A percentile compares a stretch with the other conserved stretches of the same genome.
Conservation (phyloP, 2,113 vertebrate genomes). For the Bubo bubo region DNA sequence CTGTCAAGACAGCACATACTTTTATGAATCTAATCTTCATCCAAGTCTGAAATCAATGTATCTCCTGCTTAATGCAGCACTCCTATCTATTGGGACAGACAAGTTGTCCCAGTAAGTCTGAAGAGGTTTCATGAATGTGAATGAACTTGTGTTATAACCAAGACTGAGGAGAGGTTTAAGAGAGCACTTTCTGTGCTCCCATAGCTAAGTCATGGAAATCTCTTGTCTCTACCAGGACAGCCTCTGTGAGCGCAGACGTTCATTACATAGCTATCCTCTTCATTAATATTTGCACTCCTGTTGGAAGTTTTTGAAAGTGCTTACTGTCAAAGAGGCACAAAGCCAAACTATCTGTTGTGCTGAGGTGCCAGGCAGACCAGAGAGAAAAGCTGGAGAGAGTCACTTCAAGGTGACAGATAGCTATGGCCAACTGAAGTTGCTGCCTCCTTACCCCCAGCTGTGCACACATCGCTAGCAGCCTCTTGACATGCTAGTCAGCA, state of each 20-base stretch:
- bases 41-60: background rate
- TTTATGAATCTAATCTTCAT: background rate
- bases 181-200: background rate
- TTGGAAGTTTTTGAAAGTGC: background rate
- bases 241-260: accelerated
- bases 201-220: background rate
- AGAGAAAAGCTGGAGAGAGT: background rate
- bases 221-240: background rate
- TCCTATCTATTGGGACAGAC: background rate
- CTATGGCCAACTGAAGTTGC: background rate
- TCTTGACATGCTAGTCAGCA: background rate
- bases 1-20: background rate
- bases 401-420: background rate
- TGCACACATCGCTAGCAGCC: background rate
- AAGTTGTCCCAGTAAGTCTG: background rate
- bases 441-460: background rate
- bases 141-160: background rate
- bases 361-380: background rate
- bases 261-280: background rate
- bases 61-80: background rate
- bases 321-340: background rate
- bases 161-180: background rate
- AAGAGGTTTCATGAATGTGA: background rate
- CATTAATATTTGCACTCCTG: background rate
- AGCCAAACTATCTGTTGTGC: background rate